A percentile compares a stretch with the other conserved stretches of the same genome.
Evolutionary conservation across 2,797 vertebrate genomes (phyloP).

Genomic region (Phalloptychus januarius): DNA sequence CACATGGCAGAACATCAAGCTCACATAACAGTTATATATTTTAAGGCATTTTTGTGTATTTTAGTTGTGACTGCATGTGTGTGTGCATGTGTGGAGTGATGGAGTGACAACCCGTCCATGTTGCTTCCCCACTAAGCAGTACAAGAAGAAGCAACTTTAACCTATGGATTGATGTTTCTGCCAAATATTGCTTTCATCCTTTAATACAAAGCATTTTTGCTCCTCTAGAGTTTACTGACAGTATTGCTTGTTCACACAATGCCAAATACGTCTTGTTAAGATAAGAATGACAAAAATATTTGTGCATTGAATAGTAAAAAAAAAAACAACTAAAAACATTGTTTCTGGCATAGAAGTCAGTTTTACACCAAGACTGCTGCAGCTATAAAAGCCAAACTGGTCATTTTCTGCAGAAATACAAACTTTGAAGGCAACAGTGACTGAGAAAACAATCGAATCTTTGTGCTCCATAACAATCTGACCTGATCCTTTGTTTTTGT

Average conservation of each 20-base stretch:
- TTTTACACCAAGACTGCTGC: background rate
- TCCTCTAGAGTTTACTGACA: background rate
- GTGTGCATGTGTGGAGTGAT: no score
- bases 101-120: background rate
- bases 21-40: background rate
- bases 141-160: background rate
- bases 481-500: slow-evolving; percentile 63
- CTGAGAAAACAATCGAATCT: slow-evolving; percentile 40
- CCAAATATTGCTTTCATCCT: background rate
- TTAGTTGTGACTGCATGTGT: background rate
- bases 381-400: background rate
- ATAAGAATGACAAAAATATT: background rate
- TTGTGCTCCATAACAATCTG: slow-evolving; percentile 43
- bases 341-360: background rate
- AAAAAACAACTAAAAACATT: background rate
- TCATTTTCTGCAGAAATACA: background rate
- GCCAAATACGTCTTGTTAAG: background rate
- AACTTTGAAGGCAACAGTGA: background rate
- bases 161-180: background rate
- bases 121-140: background rate
- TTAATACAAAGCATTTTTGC: background rate
- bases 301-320: background rate
- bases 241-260: no score
- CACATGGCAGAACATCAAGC: background rate
- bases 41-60: background rate